Evolutionary conservation across 2,797 vertebrate species (phyloP).

Genomic region (Channallabes apus): DNA sequence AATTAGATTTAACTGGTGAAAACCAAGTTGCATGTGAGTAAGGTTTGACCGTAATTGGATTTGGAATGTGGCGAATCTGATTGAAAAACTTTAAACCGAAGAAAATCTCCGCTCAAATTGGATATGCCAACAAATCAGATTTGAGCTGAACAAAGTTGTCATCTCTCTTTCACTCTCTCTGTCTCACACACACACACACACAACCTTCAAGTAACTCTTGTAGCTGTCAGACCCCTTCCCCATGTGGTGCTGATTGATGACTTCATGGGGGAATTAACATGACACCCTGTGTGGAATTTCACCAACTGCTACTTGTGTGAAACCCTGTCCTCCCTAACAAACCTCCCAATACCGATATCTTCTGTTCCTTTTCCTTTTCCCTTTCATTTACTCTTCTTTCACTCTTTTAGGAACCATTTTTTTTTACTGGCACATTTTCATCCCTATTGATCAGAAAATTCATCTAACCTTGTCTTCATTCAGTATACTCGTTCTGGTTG

Average conservation of each 20-base stretch:
- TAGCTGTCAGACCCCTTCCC: conserved; percentile 64
- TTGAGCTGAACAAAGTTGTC: neutral
- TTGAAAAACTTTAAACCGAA: neutral
- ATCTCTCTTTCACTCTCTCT: conserved; percentile 9
- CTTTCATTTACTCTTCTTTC: conserved; percentile 3
- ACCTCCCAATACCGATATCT: conserved; percentile 31
- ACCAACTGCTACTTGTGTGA: conserved; percentile 43
- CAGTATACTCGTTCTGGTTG: conserved; percentile 1
- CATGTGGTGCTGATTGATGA: conserved; percentile 71
- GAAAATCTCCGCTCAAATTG: neutral
- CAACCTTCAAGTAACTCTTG: conserved; percentile 50
- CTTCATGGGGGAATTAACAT: conserved; percentile 72
- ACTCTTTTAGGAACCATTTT: neutral
- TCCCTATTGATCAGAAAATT: neutral
- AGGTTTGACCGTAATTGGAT: neutral
- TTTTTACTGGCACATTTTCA: neutral
- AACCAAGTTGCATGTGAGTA: neutral
- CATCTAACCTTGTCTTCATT: conserved; percentile 5
- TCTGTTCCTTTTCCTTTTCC: conserved; percentile 9
- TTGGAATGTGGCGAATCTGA: neutral
- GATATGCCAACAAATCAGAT: neutral
- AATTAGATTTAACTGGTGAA: neutral
- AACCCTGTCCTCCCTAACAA: conserved; percentile 37
- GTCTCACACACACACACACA: conserved; percentile 14
- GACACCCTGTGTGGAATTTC: conserved; percentile 66